phyloP scores from a whole-genome alignment of 1,140 invertebrate species.

The Gonatopus flavifemur region DNA sequence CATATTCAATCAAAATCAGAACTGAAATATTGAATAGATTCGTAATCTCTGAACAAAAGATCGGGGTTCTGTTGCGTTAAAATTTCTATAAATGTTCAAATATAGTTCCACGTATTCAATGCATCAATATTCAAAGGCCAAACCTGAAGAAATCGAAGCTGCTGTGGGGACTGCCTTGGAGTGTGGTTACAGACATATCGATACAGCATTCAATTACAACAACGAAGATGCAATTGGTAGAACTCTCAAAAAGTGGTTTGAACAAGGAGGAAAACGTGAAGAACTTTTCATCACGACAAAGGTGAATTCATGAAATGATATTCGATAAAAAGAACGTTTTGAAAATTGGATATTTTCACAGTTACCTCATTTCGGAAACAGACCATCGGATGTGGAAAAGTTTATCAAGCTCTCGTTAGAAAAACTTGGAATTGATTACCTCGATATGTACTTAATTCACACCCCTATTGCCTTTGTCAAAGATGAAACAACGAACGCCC shows the following conservation, averaged over 20 bases:
- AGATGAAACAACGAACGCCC: slow-evolving; percentile 54
- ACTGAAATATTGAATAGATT: too few species aligned
- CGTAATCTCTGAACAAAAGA: too few species aligned
- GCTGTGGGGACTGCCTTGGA: slow-evolving; percentile 68
- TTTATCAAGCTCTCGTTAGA: slow-evolving; percentile 73
- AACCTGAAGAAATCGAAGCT: slow-evolving; percentile 69
- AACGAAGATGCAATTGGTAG: slow-evolving; percentile 81
- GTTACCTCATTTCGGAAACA: slow-evolving; percentile 66
- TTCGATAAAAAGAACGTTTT: slow-evolving; percentile 1
- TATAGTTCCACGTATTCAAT: too few species aligned
- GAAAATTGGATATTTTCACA: slow-evolving; percentile 36
- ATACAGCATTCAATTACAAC: slow-evolving; percentile 78
- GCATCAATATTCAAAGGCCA: too few species aligned
- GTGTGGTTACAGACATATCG: slow-evolving; percentile 75
- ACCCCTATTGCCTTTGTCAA: slow-evolving; percentile 70
- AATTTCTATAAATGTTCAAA: too few species aligned
- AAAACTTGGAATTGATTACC: slow-evolving; percentile 74
- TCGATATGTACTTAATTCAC: slow-evolving; percentile 86
- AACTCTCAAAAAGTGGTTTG: slow-evolving; percentile 73
- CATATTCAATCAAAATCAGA: too few species aligned
- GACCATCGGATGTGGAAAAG: slow-evolving; percentile 70
- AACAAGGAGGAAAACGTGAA: slow-evolving; percentile 70
- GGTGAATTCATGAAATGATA: slow-evolving; percentile 55
- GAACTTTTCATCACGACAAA: slow-evolving; percentile 84
- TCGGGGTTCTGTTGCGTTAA: too few species aligned